Conservation (phyloP, 2,888 invertebrate species). For the Cabera pusaria region DNA sequence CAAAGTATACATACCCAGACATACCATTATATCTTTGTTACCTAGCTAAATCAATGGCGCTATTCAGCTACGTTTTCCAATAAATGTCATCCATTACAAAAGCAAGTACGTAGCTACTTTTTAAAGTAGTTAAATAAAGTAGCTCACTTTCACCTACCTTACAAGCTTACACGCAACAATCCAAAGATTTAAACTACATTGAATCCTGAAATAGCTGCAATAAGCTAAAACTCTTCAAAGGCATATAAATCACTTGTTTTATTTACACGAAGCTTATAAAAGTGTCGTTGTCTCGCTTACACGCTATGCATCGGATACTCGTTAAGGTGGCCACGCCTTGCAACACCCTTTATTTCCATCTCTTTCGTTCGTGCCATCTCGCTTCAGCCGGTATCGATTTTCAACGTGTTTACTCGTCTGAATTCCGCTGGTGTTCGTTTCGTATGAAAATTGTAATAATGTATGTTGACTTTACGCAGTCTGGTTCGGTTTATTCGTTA, state of each 20-base stretch:
- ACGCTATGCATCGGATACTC: conserved; percentile 36
- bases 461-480: conserved; percentile 47
- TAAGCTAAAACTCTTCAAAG: conserved; percentile 37
- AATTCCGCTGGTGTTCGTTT: conserved; percentile 59
- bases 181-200: conserved; percentile 30
- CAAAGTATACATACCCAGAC: no score
- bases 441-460: conserved; percentile 51
- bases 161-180: conserved; percentile 22
- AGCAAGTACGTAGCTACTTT: no score
- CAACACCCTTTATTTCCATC: conserved; percentile 47
- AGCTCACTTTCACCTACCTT: conserved; percentile 4
- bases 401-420: conserved; percentile 63
- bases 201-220: conserved; percentile 35
- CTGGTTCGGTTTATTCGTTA: conserved; percentile 1
- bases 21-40: no score
- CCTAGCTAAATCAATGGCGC: no score
- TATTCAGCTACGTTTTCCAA: no score
- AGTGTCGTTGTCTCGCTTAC: conserved; percentile 44
- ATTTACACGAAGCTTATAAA: conserved; percentile 42
- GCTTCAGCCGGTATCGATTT: conserved; percentile 64
- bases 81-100: no score
- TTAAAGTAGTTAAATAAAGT: no score
- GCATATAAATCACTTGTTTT: conserved; percentile 44
- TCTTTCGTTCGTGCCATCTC: conserved; percentile 49
- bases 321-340: conserved; percentile 70